phyloP scores from a whole-genome alignment of 1,140 invertebrate genomes.

The Drosophila jambulina region DNA sequence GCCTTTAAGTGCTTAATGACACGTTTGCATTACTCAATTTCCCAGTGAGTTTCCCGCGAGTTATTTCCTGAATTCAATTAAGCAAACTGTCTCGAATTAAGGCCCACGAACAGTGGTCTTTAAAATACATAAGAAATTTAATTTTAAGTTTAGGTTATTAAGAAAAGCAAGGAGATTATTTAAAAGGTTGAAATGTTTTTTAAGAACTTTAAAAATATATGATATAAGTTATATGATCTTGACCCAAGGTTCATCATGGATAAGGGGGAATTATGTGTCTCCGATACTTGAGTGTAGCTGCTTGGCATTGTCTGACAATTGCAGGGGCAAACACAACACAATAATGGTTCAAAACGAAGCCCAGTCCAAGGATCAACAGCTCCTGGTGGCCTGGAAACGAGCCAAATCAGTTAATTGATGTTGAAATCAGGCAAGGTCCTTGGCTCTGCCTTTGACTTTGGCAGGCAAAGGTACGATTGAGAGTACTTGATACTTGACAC shows the following conservation, averaged over 20 bases:
- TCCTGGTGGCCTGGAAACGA: conserved; percentile 12
- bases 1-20: conserved; percentile 80
- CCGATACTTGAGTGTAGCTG: conserved; percentile 6
- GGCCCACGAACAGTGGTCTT: conserved; percentile 9
- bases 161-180: fast-evolving
- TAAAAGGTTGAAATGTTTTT: too few species aligned
- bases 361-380: conserved; percentile 27
- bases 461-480: conserved; percentile 1
- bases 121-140: too few species aligned
- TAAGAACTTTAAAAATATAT: background rate
- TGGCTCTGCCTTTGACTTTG: background rate
- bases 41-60: conserved; percentile 33
- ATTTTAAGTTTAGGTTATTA: too few species aligned
- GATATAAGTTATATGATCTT: too few species aligned
- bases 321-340: conserved; percentile 7
- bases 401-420: conserved; percentile 51
- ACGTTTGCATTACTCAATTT: conserved; percentile 79
- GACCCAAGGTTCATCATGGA: background rate
- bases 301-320: conserved; percentile 27
- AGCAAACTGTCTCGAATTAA: conserved; percentile 67
- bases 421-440: conserved; percentile 20
- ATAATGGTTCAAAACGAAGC: background rate
- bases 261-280: conserved; percentile 29
- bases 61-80: conserved; percentile 78
- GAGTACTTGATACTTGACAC: conserved; percentile 3